Percentiles rank a stretch among this genome's conserved stretches.
Conservation (phyloP, 1,140 invertebrate genomes). For the Zelostemma sp. region DNA sequence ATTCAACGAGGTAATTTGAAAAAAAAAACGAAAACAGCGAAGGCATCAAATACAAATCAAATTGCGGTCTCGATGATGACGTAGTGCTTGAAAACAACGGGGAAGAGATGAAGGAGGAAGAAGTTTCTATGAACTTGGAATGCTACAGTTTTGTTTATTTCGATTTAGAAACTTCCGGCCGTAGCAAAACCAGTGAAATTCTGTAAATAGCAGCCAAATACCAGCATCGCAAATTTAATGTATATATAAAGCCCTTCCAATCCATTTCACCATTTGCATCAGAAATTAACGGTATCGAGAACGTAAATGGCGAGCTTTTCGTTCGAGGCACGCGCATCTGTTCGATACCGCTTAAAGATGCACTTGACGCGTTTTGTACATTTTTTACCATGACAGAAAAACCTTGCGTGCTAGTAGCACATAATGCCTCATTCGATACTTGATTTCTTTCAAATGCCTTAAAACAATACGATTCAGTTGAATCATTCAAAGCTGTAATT, state of each 20-base stretch:
- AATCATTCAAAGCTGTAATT: conserved; percentile 4
- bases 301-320: conserved; percentile 17
- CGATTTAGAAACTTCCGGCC: conserved; percentile 38
- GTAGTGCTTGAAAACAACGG: not conserved
- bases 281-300: conserved; percentile 17
- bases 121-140: not conserved
- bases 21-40: not conserved
- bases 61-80: conserved; percentile 3
- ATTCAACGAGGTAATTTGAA: not conserved
- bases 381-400: conserved; percentile 5
- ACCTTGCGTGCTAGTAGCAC: conserved; percentile 25
- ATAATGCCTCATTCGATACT: conserved; percentile 21
- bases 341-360: conserved; percentile 10
- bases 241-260: conserved; percentile 24
- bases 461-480: conserved; percentile 7
- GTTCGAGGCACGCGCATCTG: not conserved
- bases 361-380: conserved; percentile 1
- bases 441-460: not conserved
- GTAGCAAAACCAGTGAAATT: conserved; percentile 15
- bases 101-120: not conserved
- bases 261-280: conserved; percentile 17
- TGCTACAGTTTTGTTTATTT: conserved; percentile 24
- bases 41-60: conserved; percentile 9
- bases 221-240: conserved; percentile 15
- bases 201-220: conserved; percentile 31